A percentile compares a stretch with the other conserved stretches of the same genome.
phyloP scores from a whole-genome alignment of 2,797 vertebrate species.

The Pangasius djambal region DNA sequence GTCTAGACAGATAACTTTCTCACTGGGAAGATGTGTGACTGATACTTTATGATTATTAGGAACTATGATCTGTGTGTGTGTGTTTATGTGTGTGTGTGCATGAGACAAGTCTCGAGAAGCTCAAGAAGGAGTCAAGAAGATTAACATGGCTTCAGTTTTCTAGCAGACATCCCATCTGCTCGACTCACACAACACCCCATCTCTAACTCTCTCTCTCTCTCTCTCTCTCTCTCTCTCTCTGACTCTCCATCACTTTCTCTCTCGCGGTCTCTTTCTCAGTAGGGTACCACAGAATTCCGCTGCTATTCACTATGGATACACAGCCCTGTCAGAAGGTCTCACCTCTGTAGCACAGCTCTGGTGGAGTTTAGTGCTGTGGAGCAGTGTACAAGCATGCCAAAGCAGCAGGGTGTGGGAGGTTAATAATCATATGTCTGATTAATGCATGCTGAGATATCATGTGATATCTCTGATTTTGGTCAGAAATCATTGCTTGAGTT shows the following conservation, averaged over 20 bases:
- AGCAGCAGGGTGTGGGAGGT: slow-evolving; percentile 2
- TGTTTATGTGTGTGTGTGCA: background rate
- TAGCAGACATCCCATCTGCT: slow-evolving; percentile 10
- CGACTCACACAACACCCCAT: background rate
- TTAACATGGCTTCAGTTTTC: background rate
- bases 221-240: background rate
- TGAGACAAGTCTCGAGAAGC: too few species aligned
- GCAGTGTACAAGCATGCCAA: background rate
- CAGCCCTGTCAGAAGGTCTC: background rate
- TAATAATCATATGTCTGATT: background rate
- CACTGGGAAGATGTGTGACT: background rate
- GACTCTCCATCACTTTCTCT: background rate
- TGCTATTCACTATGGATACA: background rate
- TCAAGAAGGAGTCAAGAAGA: background rate
- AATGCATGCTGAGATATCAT: background rate
- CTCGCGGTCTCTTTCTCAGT: background rate
- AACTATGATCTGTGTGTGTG: too few species aligned
- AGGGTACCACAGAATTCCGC: background rate
- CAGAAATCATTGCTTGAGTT: background rate
- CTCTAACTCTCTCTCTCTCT: too few species aligned
- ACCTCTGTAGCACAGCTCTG: background rate
- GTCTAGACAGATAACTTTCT: background rate
- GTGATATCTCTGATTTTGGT: background rate
- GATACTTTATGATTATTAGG: background rate
- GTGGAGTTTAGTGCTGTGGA: background rate